A percentile compares a stretch with the other conserved stretches of the same genome.
Conservation (phyloP, 2,797 vertebrate genomes). For the Scarus forsteni region DNA sequence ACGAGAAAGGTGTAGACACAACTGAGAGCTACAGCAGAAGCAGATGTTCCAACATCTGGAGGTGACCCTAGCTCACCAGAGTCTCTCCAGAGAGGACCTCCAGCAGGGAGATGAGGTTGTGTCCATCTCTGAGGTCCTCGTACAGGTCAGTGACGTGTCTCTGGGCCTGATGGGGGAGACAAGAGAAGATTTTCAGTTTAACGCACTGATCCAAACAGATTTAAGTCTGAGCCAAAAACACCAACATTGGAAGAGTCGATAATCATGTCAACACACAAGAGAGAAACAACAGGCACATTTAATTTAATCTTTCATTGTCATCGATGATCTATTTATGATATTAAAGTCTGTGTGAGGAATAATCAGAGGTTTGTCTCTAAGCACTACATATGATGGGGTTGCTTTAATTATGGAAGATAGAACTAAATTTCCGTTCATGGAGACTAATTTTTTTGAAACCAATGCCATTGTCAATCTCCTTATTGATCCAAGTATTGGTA, state of each 20-base stretch:
- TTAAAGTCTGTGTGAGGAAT: too few relatives aligned
- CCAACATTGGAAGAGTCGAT: neutral
- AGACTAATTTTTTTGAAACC: too few relatives aligned
- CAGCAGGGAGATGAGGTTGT: constrained; percentile 97
- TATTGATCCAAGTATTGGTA: too few relatives aligned
- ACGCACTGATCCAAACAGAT: neutral
- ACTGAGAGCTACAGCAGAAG: constrained; percentile 33
- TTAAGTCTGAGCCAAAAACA: neutral
- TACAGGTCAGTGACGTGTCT: constrained; percentile 95
- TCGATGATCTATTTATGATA: too few relatives aligned
- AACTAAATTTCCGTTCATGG: too few relatives aligned
- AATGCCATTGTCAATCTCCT: too few relatives aligned
- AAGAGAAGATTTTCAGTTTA: neutral
- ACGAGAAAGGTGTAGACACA: constrained; percentile 1
- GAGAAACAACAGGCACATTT: too few relatives aligned
- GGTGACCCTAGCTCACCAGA: constrained; percentile 85
- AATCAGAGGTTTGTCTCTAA: too few relatives aligned
- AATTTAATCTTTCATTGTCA: too few relatives aligned
- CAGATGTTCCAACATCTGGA: constrained; percentile 7
- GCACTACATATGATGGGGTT: too few relatives aligned
- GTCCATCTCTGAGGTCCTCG: constrained; percentile 95
- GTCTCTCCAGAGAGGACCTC: constrained; percentile 96
- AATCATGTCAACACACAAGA: neutral
- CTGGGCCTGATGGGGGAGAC: constrained; percentile 85
- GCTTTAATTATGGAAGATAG: too few relatives aligned